Conservation (phyloP, 2,888 invertebrate species). For the Onthophagus sagittarius region DNA sequence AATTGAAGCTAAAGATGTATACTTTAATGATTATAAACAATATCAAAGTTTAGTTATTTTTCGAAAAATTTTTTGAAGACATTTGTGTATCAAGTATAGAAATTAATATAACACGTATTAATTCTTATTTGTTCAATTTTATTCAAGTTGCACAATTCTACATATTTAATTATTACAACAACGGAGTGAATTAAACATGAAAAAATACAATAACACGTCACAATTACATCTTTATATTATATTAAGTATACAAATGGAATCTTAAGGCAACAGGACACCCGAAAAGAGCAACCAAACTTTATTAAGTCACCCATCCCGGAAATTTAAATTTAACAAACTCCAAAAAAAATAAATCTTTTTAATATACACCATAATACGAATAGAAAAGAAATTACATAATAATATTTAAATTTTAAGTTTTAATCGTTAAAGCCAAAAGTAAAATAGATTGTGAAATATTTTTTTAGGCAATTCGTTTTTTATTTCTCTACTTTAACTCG, state of each 20-base stretch:
- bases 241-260: not conserved
- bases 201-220: not conserved
- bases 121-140: not conserved
- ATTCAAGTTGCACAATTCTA: not conserved
- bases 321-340: not conserved
- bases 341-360: too few relatives aligned
- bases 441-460: too few relatives aligned
- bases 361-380: too few relatives aligned
- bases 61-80: too few relatives aligned
- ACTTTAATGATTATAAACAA: too few relatives aligned
- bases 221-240: not conserved
- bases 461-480: not conserved
- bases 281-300: too few relatives aligned
- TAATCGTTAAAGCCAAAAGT: not conserved
- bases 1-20: too few relatives aligned
- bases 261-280: not conserved
- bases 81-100: too few relatives aligned
- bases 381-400: too few relatives aligned
- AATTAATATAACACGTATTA: too few relatives aligned
- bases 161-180: not conserved
- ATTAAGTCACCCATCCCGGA: not conserved
- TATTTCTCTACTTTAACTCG: constrained; percentile 16
- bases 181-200: not conserved
- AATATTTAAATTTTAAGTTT: not conserved
- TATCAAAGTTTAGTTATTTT: too few relatives aligned